Percentiles rank a stretch among this genome's conserved stretches.
phyloP scores from a whole-genome alignment of 1,140 invertebrate genomes.

The Papilio xuthus region DNA sequence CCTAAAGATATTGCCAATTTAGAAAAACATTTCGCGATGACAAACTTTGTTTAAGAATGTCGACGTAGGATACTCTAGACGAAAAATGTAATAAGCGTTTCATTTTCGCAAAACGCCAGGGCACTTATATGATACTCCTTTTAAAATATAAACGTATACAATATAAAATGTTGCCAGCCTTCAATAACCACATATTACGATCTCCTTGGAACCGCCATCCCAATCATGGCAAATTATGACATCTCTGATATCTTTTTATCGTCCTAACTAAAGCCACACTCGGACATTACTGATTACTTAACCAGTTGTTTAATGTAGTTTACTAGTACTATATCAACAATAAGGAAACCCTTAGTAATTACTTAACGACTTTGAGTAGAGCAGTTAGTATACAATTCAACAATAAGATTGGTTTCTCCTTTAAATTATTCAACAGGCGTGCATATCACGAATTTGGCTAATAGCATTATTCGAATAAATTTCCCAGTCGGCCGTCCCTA shows the following conservation, averaged over 20 bases:
- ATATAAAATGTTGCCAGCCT: not conserved
- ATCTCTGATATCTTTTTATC: not conserved
- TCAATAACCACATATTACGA: not conserved
- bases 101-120: not conserved
- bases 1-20: conserved; percentile 25
- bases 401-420: conserved; percentile 14
- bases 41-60: conserved; percentile 13
- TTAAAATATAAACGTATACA: not conserved
- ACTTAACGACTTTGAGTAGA: not conserved
- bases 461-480: conserved; percentile 25
- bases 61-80: not conserved
- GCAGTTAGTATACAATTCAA: not conserved
- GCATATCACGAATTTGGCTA: not conserved
- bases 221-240: not conserved
- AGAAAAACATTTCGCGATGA: conserved; percentile 19
- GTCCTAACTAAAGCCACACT: too few species aligned
- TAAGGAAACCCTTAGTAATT: too few species aligned
- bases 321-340: too few species aligned
- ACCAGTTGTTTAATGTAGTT: too few species aligned
- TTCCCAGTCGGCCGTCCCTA: conserved; percentile 27
- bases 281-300: too few species aligned
- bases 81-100: not conserved
- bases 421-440: conserved; percentile 28
- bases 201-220: too few species aligned
- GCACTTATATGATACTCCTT: not conserved